Percentiles rank a stretch among this genome's conserved stretches.
phyloP scores from a whole-genome alignment of 1,140 invertebrate genomes.

The Berghia stephanieae region DNA sequence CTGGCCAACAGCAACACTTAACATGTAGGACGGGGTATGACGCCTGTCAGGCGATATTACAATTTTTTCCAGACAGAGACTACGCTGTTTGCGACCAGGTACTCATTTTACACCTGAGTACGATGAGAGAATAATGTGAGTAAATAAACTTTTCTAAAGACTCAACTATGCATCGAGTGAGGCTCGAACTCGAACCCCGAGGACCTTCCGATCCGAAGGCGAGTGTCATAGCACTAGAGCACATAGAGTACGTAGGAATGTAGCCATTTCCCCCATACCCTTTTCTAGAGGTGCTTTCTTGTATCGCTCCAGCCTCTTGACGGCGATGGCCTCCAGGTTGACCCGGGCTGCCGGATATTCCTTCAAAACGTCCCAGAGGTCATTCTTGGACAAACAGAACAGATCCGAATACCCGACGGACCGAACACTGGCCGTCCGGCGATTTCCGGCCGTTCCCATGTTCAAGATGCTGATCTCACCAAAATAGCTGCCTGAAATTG shows the following conservation, averaged over 20 bases:
- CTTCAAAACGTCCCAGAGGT: conserved; percentile 99
- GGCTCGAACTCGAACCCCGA: no score
- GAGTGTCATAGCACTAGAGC: background rate
- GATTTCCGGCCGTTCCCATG: conserved; percentile 99
- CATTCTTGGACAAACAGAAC: conserved; percentile 98
- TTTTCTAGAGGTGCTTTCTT: conserved; percentile 64
- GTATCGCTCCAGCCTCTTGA: conserved; percentile 80
- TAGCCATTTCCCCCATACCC: conserved; percentile 38
- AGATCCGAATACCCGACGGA: conserved; percentile 98
- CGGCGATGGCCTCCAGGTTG: conserved; percentile 95
- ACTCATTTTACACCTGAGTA: no score
- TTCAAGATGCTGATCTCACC: conserved; percentile 99
- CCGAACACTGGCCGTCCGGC: conserved; percentile 77
- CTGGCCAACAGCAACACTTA: no score
- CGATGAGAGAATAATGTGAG: no score
- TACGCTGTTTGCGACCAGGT: no score
- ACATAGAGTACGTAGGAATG: background rate
- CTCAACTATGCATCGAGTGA: no score
- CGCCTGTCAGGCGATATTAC: no score
- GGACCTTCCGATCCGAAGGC: background rate
- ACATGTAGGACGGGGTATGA: no score
- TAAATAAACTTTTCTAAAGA: no score
- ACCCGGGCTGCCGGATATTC: conserved; percentile 97
- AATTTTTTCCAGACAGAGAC: no score
- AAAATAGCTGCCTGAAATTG: conserved; percentile 88